Percentiles rank a stretch among this genome's conserved stretches.
Evolutionary conservation across 2,888 invertebrate species (phyloP).

Genomic region (Shargacucullia verbasci): DNA sequence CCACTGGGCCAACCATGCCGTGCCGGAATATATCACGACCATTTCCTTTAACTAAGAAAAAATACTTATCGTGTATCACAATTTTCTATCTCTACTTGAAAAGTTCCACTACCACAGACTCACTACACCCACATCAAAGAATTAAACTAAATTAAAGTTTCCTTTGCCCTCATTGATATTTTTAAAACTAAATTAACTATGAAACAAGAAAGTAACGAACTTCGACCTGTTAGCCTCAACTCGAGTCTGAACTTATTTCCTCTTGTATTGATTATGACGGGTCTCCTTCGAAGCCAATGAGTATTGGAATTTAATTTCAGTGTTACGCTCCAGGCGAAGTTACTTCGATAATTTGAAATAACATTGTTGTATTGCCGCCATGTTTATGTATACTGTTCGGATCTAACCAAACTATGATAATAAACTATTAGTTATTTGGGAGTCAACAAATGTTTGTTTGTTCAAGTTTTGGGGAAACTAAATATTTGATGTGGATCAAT

Average conservation of each 20-base stretch:
- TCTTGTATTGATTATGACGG: slow-evolving; percentile 63
- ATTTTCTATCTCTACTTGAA: no score
- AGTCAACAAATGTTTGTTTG: slow-evolving; percentile 36
- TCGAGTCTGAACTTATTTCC: slow-evolving; percentile 55
- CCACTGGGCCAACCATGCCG: no score
- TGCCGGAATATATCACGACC: no score
- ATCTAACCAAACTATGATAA: slow-evolving; percentile 39
- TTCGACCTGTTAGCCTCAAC: slow-evolving; percentile 40
- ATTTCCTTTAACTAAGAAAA: no score
- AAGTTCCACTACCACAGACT: no score
- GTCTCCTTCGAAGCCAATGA: slow-evolving; percentile 59
- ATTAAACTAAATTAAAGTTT: no score
- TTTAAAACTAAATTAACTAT: slow-evolving; percentile 37
- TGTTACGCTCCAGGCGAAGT: slow-evolving; percentile 50
- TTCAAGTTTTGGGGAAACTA: slow-evolving; percentile 22
- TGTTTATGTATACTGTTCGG: slow-evolving; percentile 12
- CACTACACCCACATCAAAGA: no score
- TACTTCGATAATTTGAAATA: slow-evolving; percentile 56
- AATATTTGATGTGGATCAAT: slow-evolving; percentile 27
- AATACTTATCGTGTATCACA: no score
- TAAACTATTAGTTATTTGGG: slow-evolving; percentile 36
- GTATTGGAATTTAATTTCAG: slow-evolving; percentile 65
- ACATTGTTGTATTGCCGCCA: slow-evolving; percentile 41
- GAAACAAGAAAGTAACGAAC: slow-evolving; percentile 37
- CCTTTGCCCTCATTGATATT: slow-evolving; percentile 12